phyloP scores from a whole-genome alignment of 1,140 invertebrate species.

The Popillia japonica region DNA sequence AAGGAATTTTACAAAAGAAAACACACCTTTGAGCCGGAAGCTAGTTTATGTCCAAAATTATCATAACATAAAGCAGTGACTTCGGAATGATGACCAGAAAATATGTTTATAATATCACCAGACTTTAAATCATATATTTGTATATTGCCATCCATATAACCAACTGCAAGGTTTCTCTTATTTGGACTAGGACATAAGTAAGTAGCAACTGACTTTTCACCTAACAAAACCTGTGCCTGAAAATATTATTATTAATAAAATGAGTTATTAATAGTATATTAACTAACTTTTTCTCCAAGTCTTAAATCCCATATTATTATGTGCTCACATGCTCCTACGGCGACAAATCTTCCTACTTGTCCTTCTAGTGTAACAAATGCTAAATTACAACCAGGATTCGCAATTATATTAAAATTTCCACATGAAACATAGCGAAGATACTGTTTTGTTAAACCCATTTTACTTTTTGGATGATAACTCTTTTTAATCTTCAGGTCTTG shows the following conservation, averaged over 20 bases:
- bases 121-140: conserved; percentile 80
- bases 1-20: neutral
- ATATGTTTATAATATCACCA: conserved; percentile 77
- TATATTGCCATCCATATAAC: conserved; percentile 90
- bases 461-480: neutral
- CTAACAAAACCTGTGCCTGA: conserved; percentile 76
- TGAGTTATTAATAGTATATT: conserved; percentile 16
- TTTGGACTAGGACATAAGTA: conserved; percentile 75
- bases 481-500: too few species aligned
- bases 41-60: conserved; percentile 78
- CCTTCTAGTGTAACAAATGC: conserved; percentile 79
- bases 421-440: conserved; percentile 89
- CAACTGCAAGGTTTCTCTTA: conserved; percentile 83
- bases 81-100: conserved; percentile 88
- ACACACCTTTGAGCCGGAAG: conserved; percentile 84
- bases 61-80: conserved; percentile 87
- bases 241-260: conserved; percentile 43
- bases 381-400: conserved; percentile 79
- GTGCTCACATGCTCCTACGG: conserved; percentile 90
- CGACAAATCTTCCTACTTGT: conserved; percentile 82
- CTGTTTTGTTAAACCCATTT: conserved; percentile 96
- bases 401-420: conserved; percentile 87
- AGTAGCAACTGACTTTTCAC: conserved; percentile 82
- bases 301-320: conserved; percentile 94
- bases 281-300: conserved; percentile 83